These are phyloP conservation scores for Zaprionus ornatus DNA, from an alignment of 1,140 invertebrate genomes.

Conservation along the genomic window DNA sequence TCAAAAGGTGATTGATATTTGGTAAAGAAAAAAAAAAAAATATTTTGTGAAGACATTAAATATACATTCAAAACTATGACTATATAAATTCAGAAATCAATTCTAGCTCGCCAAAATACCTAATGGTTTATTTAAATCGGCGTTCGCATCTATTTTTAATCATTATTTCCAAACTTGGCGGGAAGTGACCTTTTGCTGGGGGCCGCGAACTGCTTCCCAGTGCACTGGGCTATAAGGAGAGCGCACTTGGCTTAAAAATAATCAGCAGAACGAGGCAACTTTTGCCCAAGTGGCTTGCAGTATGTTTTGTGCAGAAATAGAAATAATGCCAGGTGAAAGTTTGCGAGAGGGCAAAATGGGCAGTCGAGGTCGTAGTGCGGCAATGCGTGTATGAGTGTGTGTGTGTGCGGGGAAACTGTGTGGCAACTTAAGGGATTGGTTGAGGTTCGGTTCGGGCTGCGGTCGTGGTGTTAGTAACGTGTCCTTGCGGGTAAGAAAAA, in stretches of 20 bases:
- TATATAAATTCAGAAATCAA: not conserved
- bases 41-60: not conserved
- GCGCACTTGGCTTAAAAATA: conserved; percentile 41
- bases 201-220: too few species aligned
- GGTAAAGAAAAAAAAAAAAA: too few species aligned
- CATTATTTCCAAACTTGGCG: not conserved
- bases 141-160: not conserved
- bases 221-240: not conserved
- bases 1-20: not conserved
- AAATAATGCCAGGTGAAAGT: conserved; percentile 54
- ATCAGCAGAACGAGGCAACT: conserved; percentile 28
- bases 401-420: not conserved
- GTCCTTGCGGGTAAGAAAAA: conserved; percentile 60
- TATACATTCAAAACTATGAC: not conserved
- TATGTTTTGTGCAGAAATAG: conserved; percentile 49
- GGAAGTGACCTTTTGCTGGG: conserved; percentile 22
- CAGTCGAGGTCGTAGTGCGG: conserved; percentile 19
- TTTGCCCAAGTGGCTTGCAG: conserved; percentile 15
- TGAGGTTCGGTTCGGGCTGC: not conserved
- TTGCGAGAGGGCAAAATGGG: conserved; percentile 41
- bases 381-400: conserved; percentile 35
- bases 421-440: conserved; percentile 24
- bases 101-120: not conserved
- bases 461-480: conserved; percentile 47
- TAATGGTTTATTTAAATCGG: not conserved